Percentiles rank a stretch among this genome's conserved stretches.
Conservation (phyloP, 2,888 invertebrate genomes). For the Masnerella sp. region DNA sequence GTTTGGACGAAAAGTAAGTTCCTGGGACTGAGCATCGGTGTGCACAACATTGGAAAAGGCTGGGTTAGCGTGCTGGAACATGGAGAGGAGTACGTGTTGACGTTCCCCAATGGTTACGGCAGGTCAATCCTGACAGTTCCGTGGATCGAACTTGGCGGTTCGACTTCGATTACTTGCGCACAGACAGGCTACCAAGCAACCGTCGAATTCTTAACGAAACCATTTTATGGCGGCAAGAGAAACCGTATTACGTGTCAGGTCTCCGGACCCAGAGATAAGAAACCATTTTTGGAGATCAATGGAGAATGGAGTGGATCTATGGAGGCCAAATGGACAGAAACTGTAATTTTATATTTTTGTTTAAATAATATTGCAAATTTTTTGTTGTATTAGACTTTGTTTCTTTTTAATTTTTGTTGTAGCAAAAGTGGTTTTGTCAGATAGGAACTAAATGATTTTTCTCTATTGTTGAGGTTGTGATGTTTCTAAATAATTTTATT, state of each 20-base stretch:
- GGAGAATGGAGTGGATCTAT: slow-evolving; percentile 99
- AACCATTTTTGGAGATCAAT: slow-evolving; percentile 90
- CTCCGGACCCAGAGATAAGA: slow-evolving; percentile 88
- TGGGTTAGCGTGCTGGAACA: slow-evolving; percentile 92
- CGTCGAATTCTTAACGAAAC: slow-evolving; percentile 98
- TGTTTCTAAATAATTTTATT: too few relatives aligned
- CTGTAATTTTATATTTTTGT: slow-evolving; percentile 31
- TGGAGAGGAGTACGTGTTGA: slow-evolving; percentile 95
- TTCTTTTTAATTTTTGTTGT: too few relatives aligned
- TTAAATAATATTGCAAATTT: too few relatives aligned
- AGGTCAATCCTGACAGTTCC: slow-evolving; percentile 98
- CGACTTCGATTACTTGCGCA: slow-evolving; percentile 90
- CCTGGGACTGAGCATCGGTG: slow-evolving; percentile 97
- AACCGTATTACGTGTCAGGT: slow-evolving; percentile 92
- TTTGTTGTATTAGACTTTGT: too few relatives aligned
- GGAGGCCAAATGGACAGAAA: slow-evolving; percentile 89
- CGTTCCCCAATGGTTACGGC: slow-evolving; percentile 99
- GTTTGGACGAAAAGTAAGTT: slow-evolving; percentile 99
- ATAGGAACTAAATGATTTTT: too few relatives aligned
- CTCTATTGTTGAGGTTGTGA: too few relatives aligned
- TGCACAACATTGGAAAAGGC: slow-evolving; percentile 97
- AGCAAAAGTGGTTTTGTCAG: too few relatives aligned
- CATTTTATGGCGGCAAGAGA: slow-evolving; percentile 98
- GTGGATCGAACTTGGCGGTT: slow-evolving; percentile 99
- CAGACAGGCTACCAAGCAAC: slow-evolving; percentile 96